These are phyloP conservation scores for Cataglyphis hispanica DNA, from an alignment of 1,140 invertebrate species.

Conservation along the genomic window DNA sequence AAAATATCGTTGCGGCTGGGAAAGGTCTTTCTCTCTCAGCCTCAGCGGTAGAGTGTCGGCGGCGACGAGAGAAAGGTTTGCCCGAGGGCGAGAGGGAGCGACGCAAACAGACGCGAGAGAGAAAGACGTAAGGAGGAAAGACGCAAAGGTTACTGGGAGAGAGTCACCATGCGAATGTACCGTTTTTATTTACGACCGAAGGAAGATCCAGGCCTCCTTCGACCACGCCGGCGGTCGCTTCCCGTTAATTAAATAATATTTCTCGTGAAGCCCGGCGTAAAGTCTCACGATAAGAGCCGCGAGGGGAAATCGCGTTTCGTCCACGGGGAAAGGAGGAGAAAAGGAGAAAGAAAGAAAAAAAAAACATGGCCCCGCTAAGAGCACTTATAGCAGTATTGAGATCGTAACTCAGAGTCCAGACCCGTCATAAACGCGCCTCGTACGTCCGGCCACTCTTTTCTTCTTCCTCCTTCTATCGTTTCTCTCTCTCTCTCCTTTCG, in stretches of 20 bases:
- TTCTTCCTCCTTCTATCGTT: slow-evolving; percentile 40
- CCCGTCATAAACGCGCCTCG: slow-evolving; percentile 73
- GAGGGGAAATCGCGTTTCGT: slow-evolving; percentile 61
- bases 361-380: slow-evolving; percentile 81
- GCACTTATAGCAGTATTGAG: slow-evolving; percentile 85
- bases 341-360: slow-evolving; percentile 64
- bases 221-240: slow-evolving; percentile 66
- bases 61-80: slow-evolving; percentile 18
- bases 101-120: not conserved
- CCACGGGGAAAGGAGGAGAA: slow-evolving; percentile 32
- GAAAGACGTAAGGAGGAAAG: slow-evolving; percentile 34
- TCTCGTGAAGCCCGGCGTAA: slow-evolving; percentile 78
- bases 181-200: slow-evolving; percentile 81
- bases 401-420: slow-evolving; percentile 83
- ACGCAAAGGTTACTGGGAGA: slow-evolving; percentile 45
- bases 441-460: slow-evolving; percentile 54
- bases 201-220: slow-evolving; percentile 70
- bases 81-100: not conserved
- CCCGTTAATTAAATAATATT: slow-evolving; percentile 86
- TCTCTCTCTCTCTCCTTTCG: not conserved
- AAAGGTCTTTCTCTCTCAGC: slow-evolving; percentile 37
- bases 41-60: not conserved
- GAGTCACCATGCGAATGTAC: slow-evolving; percentile 69
- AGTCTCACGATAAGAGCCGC: slow-evolving; percentile 75
- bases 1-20: slow-evolving; percentile 67